These are phyloP conservation scores for Phymastichus coffea DNA, from an alignment of 1,140 invertebrate species.

Conservation along the genomic window DNA sequence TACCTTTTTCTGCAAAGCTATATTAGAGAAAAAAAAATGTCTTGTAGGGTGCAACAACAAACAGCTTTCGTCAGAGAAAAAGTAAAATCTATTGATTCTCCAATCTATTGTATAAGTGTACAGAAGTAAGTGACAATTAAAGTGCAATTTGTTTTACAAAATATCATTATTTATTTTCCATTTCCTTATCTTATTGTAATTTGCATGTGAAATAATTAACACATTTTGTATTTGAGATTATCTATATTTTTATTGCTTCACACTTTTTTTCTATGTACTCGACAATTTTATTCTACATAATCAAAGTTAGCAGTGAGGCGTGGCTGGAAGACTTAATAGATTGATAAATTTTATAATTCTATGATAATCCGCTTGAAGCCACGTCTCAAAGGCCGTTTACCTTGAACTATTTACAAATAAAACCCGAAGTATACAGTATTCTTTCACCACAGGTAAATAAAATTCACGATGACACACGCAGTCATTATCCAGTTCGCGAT, in stretches of 20 bases:
- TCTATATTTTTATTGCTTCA: slow-evolving; percentile 15
- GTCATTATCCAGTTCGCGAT: too few relatives aligned
- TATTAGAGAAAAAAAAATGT: background rate
- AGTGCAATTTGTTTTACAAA: slow-evolving; percentile 36
- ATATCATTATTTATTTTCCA: background rate
- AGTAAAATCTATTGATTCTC: background rate
- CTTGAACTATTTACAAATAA: slow-evolving; percentile 18
- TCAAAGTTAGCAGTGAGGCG: slow-evolving; percentile 12
- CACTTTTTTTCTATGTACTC: background rate
- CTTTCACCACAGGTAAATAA: slow-evolving; percentile 7
- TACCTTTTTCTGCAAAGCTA: background rate
- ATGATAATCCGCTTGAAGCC: slow-evolving; percentile 11
- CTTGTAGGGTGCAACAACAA: background rate
- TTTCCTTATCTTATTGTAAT: background rate
- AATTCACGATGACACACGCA: too few relatives aligned
- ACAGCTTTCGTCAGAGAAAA: slow-evolving; percentile 1
- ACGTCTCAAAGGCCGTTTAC: slow-evolving; percentile 13
- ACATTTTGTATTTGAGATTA: background rate
- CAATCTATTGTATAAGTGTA: slow-evolving; percentile 21
- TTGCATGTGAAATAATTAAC: background rate
- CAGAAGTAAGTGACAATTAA: slow-evolving; percentile 29
- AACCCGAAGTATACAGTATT: slow-evolving; percentile 4
- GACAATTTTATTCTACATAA: background rate
- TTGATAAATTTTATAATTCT: background rate
- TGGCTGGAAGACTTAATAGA: slow-evolving; percentile 9